A percentile compares a stretch with the other conserved stretches of the same genome.
These are phyloP conservation scores for Homalodisca vitripennis DNA, from an alignment of 1,140 invertebrate species.

Conservation along the genomic window DNA sequence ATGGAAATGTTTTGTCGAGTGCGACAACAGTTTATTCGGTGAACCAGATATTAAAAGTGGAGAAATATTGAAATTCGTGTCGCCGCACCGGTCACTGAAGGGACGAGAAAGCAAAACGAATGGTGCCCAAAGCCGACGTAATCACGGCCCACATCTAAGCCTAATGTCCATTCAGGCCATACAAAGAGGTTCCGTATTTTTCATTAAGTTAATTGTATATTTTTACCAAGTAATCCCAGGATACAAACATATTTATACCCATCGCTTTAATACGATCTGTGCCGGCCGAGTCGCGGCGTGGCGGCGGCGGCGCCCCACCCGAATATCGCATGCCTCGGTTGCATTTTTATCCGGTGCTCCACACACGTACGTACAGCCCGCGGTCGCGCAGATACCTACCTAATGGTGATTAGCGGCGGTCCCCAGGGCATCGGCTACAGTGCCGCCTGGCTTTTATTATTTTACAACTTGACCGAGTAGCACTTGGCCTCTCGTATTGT, in stretches of 20 bases:
- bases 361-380: slow-evolving; percentile 19
- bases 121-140: neutral
- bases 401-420: slow-evolving; percentile 1
- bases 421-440: neutral
- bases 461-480: slow-evolving; percentile 18
- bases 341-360: slow-evolving; percentile 7
- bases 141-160: neutral
- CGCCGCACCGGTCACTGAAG: too few relatives aligned
- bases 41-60: too few relatives aligned
- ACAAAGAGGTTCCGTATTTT: slow-evolving; percentile 13
- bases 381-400: slow-evolving; percentile 11
- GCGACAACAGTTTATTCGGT: too few relatives aligned
- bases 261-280: slow-evolving; percentile 2
- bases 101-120: neutral
- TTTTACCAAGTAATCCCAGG: slow-evolving; percentile 18
- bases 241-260: slow-evolving; percentile 13
- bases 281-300: too few relatives aligned
- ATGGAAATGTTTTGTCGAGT: too few relatives aligned
- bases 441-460: slow-evolving; percentile 12
- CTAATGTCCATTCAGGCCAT: neutral
- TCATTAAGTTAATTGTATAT: slow-evolving; percentile 26
- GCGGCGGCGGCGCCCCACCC: slow-evolving; percentile 16
- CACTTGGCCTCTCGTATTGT: neutral
- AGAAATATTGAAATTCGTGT: too few relatives aligned
- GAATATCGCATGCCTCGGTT: slow-evolving; percentile 18